Base-by-base conservation (phyloP, 30 jellyfish, hydroid and myxozoan species). In the Catostylus mosaicus region DNA sequence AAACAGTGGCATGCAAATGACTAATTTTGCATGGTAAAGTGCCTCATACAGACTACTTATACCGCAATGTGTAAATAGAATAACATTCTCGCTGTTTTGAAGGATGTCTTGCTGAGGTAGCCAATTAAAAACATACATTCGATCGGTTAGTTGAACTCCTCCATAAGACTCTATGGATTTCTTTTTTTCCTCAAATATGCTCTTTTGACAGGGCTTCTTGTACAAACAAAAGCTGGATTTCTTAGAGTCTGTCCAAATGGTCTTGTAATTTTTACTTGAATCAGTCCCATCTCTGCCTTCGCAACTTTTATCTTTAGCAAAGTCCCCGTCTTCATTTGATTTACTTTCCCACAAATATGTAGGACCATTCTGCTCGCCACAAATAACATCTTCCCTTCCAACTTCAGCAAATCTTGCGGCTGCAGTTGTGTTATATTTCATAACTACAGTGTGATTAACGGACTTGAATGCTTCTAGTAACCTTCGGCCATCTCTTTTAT, bases 21-120 rank as follows among this genome's bases (percentile, higher is more conserved):
- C 62, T 8, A 77, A 76, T 1, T 75, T 85, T 30, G 26, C 62
- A 54, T 87, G 89, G 63, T 78, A 87, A 30, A 87, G 78, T 3
- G 96, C 85, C 71, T 87, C 96, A 78, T 87, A 87, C 46, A 87
- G 43, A 64, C 96, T 74, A 74, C 78, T 87, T 19, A 61, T 34
- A 29, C 96, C 96, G 32, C 96, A 87, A 67, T 87, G 96, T 34
- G 96, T 36, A 3, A 87, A 16, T 27, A 87, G 75, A 24, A 78
- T 30, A 23, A 16, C 45, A 16, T 78, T n/a, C 54, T 67, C 40
- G 59, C 24, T 38, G 20, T 87, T 54, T 20, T 71, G 91, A 32
- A 87, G 78, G 3, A 87, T 33, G 18, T 73, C 82, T 36, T 74
- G 87, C 54, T 87, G 96, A 36, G 96, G 96, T 23, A 87, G 64